Evolutionary conservation across 2,113 vertebrate genomes (phyloP), one percentile per base, ranked within the genome.

Genomic region (Erythrocercus mccallii): DNA sequence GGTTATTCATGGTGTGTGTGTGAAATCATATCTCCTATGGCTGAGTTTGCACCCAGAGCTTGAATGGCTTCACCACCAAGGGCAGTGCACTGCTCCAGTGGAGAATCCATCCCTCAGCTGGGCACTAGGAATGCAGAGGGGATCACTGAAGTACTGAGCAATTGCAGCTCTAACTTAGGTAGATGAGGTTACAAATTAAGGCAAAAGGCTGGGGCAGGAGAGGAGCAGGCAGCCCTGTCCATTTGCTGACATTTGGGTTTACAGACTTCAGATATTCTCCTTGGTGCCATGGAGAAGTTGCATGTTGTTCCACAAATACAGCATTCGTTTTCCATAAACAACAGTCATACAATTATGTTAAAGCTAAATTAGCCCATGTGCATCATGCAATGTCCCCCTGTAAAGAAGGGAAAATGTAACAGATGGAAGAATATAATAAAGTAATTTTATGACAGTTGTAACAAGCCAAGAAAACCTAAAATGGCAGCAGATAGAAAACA

Each of bases 351-450:
- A 64, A 53, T 31, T 8, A 71, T 45, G 74, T 40, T 27, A 57
- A 62, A 94, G 81, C 57, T 85, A 48, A 84, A 81, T 92, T 70
- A 86, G 71, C 38, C 68, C 25, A 5, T 64, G 51, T 37, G 54
- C 82, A 93, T 74, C 84, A 22, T 53, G 42, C 45, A 61, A 45
- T 25, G 71, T 94, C 76, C 76, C 48, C 53, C 54, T n/a, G 37
- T 83, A 90, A 92, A 92, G 68, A 94, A 23, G 65, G 81, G 84
- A 28, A 95, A 93, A 80, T 23, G 23, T 35, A 95, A 80, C 91
- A 96, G 95, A 93, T 95, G 94, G 94, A 72, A 90, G 95, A 90
- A 94, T 77, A 95, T 40, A 91, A 72, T 82, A 94, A 96, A 95
- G 76, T 72, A 70, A 79, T 90, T 96, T 95, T 94, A 94, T 91